A percentile compares a stretch with the other conserved stretches of the same genome.
Evolutionary conservation across 2,113 vertebrate species (phyloP).

Genomic region (Marcusenius ussheri): DNA sequence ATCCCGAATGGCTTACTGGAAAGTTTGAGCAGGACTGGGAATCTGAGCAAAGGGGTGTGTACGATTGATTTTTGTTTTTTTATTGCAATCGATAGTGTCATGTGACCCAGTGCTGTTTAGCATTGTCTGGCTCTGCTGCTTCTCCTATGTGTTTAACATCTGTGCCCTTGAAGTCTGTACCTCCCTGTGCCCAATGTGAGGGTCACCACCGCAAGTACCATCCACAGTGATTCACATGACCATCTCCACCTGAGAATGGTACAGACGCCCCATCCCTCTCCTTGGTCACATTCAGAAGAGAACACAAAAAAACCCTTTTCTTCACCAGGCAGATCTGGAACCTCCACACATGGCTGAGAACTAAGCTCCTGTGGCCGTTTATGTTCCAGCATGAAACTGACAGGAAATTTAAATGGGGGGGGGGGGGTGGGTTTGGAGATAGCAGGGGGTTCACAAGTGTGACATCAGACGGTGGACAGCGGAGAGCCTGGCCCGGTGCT

Average conservation of each 20-base stretch:
- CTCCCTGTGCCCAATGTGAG: background rate
- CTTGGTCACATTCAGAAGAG: background rate
- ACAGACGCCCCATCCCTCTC: background rate
- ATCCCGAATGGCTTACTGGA: conserved; percentile 1
- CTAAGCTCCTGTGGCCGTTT: background rate
- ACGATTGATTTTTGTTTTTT: conserved; percentile 10
- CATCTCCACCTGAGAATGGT: background rate
- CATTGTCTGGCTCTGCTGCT: background rate
- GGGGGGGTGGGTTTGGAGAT: background rate
- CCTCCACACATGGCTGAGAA: background rate
- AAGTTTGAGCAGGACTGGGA: conserved; percentile 9
- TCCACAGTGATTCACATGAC: background rate
- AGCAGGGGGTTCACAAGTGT: background rate
- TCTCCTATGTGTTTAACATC: background rate
- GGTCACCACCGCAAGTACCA: background rate
- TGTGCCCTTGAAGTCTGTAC: background rate
- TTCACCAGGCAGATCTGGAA: background rate
- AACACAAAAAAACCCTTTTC: background rate
- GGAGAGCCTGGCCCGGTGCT: background rate
- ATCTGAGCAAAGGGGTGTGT: background rate
- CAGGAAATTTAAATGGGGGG: background rate
- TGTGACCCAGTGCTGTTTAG: background rate
- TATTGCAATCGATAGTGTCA: background rate
- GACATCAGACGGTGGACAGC: background rate
- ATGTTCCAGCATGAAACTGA: background rate